Evolutionary conservation across 2,797 vertebrate genomes (phyloP), one percentile per base, ranked within the genome.

Genomic region (Pipistrellus pipistrellus): DNA sequence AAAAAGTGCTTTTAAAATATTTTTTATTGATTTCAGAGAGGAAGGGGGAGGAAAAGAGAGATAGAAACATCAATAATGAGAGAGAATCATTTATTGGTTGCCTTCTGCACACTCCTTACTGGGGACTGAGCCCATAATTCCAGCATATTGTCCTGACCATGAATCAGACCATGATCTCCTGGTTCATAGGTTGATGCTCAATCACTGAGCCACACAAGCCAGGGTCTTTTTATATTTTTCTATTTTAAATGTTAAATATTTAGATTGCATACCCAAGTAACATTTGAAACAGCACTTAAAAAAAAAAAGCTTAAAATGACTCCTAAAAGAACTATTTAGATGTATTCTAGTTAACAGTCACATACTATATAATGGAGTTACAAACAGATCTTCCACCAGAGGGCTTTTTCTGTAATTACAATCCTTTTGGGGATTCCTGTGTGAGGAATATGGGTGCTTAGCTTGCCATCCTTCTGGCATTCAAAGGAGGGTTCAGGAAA

Each of bases 241-340:
- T 44, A 17, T 73, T 25, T 91, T 87, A 86, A 86, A 82, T 57
- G 51, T 72, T 92, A 93, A 86, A 84, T 96, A 92, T 92, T 88
- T 92, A 92, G 91, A 72, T 5, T 69, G 81, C 46, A 88, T 13
- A 94, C 2, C 2, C 23, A 92, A 88, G n/a, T 64, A 90, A 53
- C n/a, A 73, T 59, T 91, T 2, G 21, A 91, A 85, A 91, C 11
- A 62, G 9, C 11, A 83, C 9, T 62, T 95, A 0, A 20, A 69
- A 71, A 55, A 68, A 69, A n/a, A 44, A 85, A 75, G 8, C 18
- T 77, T 93, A 69, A 85, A 72, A 94, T 86, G 7, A 12, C n/a
- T 92, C 72, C 93, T 95, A n/a, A 89, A 96, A 71, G 38, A 66
- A 90, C 51, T 53, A 11, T 85, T 90, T 76, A 88, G 35, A 73